Base-by-base conservation (phyloP, 2,113 vertebrate species). In the Platycercus adscitus region DNA sequence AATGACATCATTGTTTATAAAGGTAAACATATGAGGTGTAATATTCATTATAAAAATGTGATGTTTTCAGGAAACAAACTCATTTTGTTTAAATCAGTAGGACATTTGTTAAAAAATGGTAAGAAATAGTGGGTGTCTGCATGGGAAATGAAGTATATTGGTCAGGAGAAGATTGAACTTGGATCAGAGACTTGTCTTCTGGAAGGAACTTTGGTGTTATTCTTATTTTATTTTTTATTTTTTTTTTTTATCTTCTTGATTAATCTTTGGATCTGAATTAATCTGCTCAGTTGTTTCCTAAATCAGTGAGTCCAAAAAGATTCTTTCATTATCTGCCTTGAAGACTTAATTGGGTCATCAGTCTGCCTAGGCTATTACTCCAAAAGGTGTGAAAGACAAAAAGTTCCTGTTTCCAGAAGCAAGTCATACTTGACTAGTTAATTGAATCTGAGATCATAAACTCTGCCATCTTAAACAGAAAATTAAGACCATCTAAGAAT, bases 1-100 rank as follows among this genome's bases (percentile, higher is more conserved):
- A 95, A 98, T 99, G 93, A 98, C 98, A 26, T 97, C 98, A n/a
- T 86, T 99, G 41, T 98, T 98, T 88, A 97, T 98, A 73, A 99
- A 98, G 97, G 99, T 98, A 97, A 86, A 96, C 89, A 69, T 70
- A 70, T 46, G 55, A 56, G 76, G 15, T 10, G 39, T 64, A 69
- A 37, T 37, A 49, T 11, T 56, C 2, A 29, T 52, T 70, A 17
- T 6, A 52, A 86, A 87, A 89, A 66, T 5, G 4, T 39, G 17
- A 24, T n/a, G 73, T 64, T 80, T 81, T 71, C 26, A 69, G 21
- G 13, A 50, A 47, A 81, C 52, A 85, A 49, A 5, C 7, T 26
- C 3, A 5, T 35, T 86, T 81, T 86, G 4, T 80, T 87, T 60
- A 47, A 73, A 35, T 70, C 6, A 60, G n/a, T 43, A 35, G 11